These are phyloP conservation scores for Sebastes nivosus DNA, from an alignment of 2,797 vertebrate genomes.

Conservation along the genomic window DNA sequence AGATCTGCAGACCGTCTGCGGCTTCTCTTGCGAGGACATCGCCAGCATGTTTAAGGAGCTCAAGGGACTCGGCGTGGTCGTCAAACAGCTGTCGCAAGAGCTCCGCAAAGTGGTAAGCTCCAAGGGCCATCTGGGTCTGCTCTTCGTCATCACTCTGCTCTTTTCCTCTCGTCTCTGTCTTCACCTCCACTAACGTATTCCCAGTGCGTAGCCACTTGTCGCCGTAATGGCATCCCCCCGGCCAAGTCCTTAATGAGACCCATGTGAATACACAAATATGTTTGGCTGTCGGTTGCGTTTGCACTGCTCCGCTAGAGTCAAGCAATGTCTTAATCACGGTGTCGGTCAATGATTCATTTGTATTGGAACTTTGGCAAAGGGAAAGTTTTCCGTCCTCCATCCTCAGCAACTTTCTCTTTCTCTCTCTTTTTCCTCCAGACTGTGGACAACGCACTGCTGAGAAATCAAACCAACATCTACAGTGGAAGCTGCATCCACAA, in stretches of 20 bases:
- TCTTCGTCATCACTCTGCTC: conserved; percentile 39
- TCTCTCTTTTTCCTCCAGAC: conserved; percentile 73
- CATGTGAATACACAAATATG: conserved; percentile 80
- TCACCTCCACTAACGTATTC: conserved; percentile 45
- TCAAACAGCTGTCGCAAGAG: conserved; percentile 89
- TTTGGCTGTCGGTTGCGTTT: conserved; percentile 66
- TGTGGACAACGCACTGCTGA: conserved; percentile 82
- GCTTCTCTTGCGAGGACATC: conserved; percentile 96
- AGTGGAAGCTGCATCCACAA: conserved; percentile 91
- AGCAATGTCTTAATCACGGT: conserved; percentile 75
- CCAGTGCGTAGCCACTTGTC: conserved; percentile 69
- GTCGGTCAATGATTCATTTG: conserved; percentile 71
- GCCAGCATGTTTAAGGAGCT: conserved; percentile 93
- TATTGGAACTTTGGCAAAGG: conserved; percentile 77
- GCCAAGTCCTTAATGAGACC: conserved; percentile 78
- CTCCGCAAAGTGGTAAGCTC: conserved; percentile 92
- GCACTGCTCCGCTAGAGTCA: conserved; percentile 67
- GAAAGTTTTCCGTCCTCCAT: conserved; percentile 71
- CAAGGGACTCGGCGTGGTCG: conserved; percentile 89
- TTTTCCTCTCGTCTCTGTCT: conserved; percentile 15
- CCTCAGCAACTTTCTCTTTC: conserved; percentile 34
- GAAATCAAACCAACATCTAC: conserved; percentile 74
- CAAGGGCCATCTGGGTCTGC: conserved; percentile 33
- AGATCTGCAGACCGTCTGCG: conserved; percentile 92
- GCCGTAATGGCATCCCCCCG: conserved; percentile 51